Conservation (phyloP, 2,797 vertebrate species). For the Melanotaenia parkinsoni region DNA sequence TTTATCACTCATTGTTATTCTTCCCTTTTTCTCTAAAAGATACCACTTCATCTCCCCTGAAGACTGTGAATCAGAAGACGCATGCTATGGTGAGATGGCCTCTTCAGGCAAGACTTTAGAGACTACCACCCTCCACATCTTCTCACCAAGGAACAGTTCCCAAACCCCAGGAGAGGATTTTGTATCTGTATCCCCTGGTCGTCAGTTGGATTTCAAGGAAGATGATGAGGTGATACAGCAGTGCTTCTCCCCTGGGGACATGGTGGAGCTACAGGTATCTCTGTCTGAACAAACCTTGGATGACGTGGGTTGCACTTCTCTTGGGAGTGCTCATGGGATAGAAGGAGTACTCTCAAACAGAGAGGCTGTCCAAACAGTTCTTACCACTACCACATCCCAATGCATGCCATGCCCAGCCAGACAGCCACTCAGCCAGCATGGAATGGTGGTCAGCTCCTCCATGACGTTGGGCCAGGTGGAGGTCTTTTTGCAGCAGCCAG, state of each 20-base stretch:
- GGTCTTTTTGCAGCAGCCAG: conserved; percentile 79
- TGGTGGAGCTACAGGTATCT: conserved; percentile 90
- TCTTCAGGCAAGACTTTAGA: conserved; percentile 68
- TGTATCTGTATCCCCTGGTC: conserved; percentile 73
- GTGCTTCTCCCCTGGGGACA: conserved; percentile 74
- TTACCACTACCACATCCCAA: conserved; percentile 66
- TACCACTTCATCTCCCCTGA: conserved; percentile 55
- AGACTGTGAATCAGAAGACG: conserved; percentile 76
- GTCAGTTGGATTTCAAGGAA: conserved; percentile 44
- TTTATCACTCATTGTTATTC: conserved; percentile 9
- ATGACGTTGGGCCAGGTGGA: conserved; percentile 85
- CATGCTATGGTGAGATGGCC: conserved; percentile 54
- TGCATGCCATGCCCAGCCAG: conserved; percentile 76
- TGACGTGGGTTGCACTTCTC: conserved; percentile 59
- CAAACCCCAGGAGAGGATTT: conserved; percentile 73
- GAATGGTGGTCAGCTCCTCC: conserved; percentile 74
- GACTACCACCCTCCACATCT: conserved; percentile 86
- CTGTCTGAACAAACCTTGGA: conserved; percentile 80
- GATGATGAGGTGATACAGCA: conserved; percentile 40
- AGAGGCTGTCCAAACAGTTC: conserved; percentile 26
- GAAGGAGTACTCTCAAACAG: conserved; percentile 62
- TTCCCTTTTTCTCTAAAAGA: conserved; percentile 54
- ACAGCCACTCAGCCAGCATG: conserved; percentile 80
- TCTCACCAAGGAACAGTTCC: conserved; percentile 60
- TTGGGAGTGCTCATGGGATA: conserved; percentile 71